Evolutionary conservation across 2,113 vertebrate genomes (phyloP), one percentile per base, ranked within the genome.

Genomic region (Plestiodon gilberti): DNA sequence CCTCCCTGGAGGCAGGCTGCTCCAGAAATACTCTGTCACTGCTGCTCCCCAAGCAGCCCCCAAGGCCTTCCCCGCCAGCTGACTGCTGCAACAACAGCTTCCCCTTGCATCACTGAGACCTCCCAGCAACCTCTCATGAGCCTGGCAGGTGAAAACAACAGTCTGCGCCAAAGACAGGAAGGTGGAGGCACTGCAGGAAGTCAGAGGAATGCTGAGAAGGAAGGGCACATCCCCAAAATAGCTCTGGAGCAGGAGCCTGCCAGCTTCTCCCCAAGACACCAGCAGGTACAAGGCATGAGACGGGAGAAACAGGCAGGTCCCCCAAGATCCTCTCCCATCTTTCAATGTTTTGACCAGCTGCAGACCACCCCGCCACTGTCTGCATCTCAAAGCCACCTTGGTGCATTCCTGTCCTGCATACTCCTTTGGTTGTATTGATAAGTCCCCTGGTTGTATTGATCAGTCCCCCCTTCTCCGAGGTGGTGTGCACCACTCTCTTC

Each of bases 1-100:
- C 13, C 90, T 2, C 78, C 90, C 90, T 0, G n/a, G 85, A 2
- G 92, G 88, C 86, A 57, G 74, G 83, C 88, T 5, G 88, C 86
- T 1, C 83, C 81, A 43, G 1, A 1, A 69, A 28, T 8, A 2
- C 11, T 17, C 69, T 75, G 83, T 73, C 89, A 84, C 75, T 55
- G 43, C 2, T 15, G 13, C 43, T 25, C 14, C 25, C 30, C 23
- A 15, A 4, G 14, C 43, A 62, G 6, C 82, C 85, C 62, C 62
- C 4, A 0, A 74, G 90, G 81, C 80, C 85, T 30, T 1, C 40
- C 84, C 0, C 0, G 33, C 74, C n/a, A 38, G 25, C 84, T 79
- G 23, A 4, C 74, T 82, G 73, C 3, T 76, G 93, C 88, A 82
- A 48, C 0, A 0, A 0, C 88, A 33, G 87, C 67, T 78, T 22